Conservation (phyloP, 2,113 vertebrate genomes). For the Oreochromis niloticus region DNA sequence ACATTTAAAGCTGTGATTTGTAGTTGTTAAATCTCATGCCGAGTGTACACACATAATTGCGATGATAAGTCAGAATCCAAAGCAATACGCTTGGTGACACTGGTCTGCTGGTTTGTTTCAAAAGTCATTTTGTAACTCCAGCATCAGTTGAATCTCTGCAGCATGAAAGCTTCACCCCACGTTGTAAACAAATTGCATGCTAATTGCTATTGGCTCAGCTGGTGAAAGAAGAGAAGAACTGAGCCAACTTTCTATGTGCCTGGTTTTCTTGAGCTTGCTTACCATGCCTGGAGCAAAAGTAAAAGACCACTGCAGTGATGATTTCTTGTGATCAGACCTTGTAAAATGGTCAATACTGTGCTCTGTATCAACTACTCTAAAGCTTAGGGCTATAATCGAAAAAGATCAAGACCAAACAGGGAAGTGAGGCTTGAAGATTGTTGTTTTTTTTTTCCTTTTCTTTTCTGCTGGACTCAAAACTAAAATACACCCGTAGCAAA, state of each 20-base stretch:
- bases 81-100: background rate
- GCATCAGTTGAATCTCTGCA: background rate
- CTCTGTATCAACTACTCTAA: background rate
- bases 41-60: background rate
- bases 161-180: background rate
- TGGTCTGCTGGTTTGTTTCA: background rate
- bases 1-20: background rate
- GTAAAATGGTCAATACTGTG: background rate
- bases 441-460: background rate
- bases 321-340: background rate
- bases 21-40: background rate
- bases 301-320: background rate
- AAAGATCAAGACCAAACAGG: background rate
- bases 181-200: slow-evolving; percentile 3
- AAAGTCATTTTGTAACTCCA: background rate
- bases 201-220: slow-evolving; percentile 7
- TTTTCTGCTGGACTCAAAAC: background rate
- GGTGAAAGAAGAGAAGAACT: background rate
- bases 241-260: background rate
- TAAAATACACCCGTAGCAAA: background rate
- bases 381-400: background rate
- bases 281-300: background rate
- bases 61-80: background rate
- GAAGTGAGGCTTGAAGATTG: background rate
- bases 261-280: background rate